phyloP scores from a whole-genome alignment of 1,140 invertebrate species.

The Lepidostoma basale region DNA sequence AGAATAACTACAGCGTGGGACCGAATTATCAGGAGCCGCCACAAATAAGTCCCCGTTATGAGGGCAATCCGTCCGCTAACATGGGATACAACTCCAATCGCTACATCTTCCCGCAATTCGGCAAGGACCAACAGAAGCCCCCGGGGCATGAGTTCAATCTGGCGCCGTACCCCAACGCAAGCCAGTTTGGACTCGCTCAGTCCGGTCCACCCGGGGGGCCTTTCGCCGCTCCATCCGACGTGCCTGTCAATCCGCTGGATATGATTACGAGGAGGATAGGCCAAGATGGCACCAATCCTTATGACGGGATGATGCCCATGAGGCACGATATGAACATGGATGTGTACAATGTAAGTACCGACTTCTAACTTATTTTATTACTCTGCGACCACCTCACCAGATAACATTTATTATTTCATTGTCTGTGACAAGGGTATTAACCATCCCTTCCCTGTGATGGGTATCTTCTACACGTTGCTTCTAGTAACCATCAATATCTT shows the following conservation, averaged over 20 bases:
- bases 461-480: too few relatives aligned
- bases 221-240: too few relatives aligned
- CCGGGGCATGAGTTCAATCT: conserved; percentile 7
- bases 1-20: neutral
- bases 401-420: too few relatives aligned
- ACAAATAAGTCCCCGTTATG: neutral
- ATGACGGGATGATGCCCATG: neutral
- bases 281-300: neutral
- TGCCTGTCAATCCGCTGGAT: neutral
- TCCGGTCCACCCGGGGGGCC: too few relatives aligned
- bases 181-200: conserved; percentile 5
- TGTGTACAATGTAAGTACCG: conserved; percentile 10
- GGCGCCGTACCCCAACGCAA: neutral
- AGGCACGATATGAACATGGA: neutral
- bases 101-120: conserved; percentile 30
- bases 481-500: too few relatives aligned
- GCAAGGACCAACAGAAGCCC: conserved; percentile 8
- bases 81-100: neutral
- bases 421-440: too few relatives aligned
- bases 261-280: neutral
- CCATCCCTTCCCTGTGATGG: too few relatives aligned
- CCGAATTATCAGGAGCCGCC: neutral
- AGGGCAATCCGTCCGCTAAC: too few relatives aligned
- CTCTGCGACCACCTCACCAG: too few relatives aligned
- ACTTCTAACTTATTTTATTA: too few relatives aligned